phyloP scores from a whole-genome alignment of 2,113 vertebrate genomes.

The Panthera leo region DNA sequence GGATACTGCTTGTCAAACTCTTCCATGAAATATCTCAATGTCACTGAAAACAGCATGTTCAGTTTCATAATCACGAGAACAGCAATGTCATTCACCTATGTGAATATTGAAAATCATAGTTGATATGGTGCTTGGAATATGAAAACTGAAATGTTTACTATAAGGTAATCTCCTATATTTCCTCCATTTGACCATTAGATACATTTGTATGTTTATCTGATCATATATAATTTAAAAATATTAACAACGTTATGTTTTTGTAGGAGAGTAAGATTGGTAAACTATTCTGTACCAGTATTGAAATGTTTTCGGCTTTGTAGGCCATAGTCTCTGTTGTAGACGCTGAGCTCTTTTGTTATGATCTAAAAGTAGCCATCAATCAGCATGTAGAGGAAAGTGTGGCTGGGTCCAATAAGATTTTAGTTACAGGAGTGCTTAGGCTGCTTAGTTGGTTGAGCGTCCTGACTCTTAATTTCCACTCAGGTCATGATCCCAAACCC shows the following conservation, averaged over 20 bases:
- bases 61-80: not conserved
- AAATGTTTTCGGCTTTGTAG: not conserved
- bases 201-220: not conserved
- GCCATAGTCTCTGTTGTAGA: not conserved
- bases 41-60: not conserved
- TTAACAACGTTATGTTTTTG: not conserved
- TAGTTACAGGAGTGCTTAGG: not conserved
- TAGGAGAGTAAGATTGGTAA: not conserved
- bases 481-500: too few relatives aligned
- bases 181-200: not conserved
- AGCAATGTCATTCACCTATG: not conserved
- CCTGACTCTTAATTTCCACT: too few relatives aligned
- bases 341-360: not conserved
- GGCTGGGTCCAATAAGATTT: not conserved
- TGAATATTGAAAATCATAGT: not conserved
- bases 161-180: not conserved
- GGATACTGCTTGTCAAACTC: not conserved
- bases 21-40: not conserved
- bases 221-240: not conserved
- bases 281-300: not conserved
- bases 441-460: too few relatives aligned
- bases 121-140: not conserved
- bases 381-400: not conserved
- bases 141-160: not conserved
- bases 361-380: not conserved